Evolutionary conservation across 2,113 vertebrate genomes (phyloP).

Genomic region (Mungos mungo): DNA sequence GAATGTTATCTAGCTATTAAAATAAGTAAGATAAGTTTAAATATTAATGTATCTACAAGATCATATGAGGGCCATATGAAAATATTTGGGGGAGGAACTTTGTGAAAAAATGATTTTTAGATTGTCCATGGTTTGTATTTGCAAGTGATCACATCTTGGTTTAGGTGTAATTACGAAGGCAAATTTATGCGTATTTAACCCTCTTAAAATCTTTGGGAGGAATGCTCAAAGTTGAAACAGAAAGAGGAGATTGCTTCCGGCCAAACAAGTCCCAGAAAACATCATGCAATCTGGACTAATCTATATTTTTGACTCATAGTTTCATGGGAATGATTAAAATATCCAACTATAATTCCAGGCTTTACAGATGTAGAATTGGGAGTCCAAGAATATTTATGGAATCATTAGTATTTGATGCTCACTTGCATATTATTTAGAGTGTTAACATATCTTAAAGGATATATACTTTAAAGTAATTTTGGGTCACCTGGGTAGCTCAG

Average conservation of each 20-base stretch:
- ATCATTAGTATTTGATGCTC: neutral
- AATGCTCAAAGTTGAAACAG: neutral
- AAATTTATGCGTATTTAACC: neutral
- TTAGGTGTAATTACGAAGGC: neutral
- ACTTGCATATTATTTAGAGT: neutral
- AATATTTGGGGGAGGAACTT: neutral
- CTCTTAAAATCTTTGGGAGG: neutral
- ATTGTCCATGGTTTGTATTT: neutral
- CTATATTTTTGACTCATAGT: neutral
- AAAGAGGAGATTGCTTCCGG: neutral
- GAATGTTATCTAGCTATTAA: neutral
- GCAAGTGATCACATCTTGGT: neutral
- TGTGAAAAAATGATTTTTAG: constrained; percentile 5
- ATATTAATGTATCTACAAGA: neutral
- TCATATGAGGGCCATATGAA: neutral
- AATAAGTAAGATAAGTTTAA: neutral
- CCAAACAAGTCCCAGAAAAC: neutral
- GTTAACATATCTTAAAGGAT: neutral
- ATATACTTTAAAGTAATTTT: neutral
- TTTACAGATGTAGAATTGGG: neutral
- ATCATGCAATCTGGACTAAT: neutral
- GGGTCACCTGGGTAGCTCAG: no score
- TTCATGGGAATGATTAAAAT: neutral
- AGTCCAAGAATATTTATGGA: neutral
- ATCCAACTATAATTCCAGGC: neutral